Conservation (phyloP, 2,113 vertebrate genomes). For the Seriola rivoliana region DNA sequence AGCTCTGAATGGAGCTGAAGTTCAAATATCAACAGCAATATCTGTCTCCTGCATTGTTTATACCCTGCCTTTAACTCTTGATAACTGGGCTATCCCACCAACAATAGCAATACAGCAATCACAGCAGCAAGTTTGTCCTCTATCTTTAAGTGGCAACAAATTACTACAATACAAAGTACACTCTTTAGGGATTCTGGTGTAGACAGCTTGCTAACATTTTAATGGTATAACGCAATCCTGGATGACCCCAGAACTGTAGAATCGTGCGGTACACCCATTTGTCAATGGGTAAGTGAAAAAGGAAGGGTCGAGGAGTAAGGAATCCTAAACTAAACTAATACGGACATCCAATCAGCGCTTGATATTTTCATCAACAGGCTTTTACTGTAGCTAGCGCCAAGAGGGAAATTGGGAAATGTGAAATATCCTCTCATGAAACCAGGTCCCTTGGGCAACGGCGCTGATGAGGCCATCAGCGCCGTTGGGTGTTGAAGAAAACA, state of each 20-base stretch:
- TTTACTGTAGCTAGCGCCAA: not conserved
- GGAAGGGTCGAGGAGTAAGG: not conserved
- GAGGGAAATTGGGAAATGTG: not conserved
- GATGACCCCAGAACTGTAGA: no score
- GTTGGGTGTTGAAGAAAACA: conserved; percentile 7
- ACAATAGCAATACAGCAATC: not conserved
- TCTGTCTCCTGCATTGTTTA: no score
- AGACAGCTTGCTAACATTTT: not conserved
- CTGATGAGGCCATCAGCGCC: not conserved
- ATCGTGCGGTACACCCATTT: not conserved
- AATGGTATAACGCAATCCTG: not conserved
- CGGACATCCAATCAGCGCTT: not conserved
- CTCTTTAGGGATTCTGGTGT: not conserved
- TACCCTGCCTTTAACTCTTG: not conserved
- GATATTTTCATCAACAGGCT: not conserved
- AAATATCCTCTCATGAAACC: conserved; percentile 10
- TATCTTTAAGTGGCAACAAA: no score
- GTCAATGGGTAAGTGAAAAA: not conserved
- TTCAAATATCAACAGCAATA: no score
- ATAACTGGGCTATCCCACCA: not conserved
- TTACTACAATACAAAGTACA: no score
- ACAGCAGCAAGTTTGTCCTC: not conserved
- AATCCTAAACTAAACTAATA: not conserved
- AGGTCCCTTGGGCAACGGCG: not conserved
- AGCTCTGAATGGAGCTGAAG: no score